Conservation (phyloP, 2,113 vertebrate genomes). For the Edolisoma coerulescens region DNA sequence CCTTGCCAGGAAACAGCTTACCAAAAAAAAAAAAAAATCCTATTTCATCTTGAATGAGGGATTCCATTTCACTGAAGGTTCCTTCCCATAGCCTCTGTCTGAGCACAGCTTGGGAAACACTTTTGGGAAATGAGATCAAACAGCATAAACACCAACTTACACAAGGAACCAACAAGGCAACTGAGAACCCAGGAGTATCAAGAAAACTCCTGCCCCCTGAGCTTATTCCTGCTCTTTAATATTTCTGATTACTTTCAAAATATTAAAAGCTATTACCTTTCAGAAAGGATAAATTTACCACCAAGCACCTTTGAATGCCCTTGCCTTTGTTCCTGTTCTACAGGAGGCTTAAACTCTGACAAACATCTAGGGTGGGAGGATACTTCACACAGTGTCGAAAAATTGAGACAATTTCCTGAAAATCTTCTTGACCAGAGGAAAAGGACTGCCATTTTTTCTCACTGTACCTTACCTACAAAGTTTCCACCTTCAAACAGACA, state of each 20-base stretch:
- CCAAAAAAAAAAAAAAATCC: not conserved
- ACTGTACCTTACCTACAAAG: not conserved
- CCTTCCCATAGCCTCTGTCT: not conserved
- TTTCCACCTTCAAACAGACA: not conserved
- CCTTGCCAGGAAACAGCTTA: constrained; percentile 41
- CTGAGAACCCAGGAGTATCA: not conserved
- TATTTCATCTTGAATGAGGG: constrained; percentile 17
- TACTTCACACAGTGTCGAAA: not conserved
- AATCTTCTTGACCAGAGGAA: not conserved
- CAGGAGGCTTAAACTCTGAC: not conserved
- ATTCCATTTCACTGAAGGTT: constrained; percentile 40
- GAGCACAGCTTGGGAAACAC: constrained; percentile 25
- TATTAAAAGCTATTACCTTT: not conserved
- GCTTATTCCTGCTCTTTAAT: not conserved
- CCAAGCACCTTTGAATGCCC: not conserved
- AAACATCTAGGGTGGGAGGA: not conserved
- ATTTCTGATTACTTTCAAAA: not conserved
- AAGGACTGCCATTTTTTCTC: not conserved
- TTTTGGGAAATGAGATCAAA: constrained; percentile 39
- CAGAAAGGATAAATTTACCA: not conserved
- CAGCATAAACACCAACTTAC: not conserved
- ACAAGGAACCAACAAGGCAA: not conserved
- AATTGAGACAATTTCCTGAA: not conserved
- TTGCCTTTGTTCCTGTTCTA: not conserved
- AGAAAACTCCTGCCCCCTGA: not conserved